Evolutionary conservation across 1,140 invertebrate genomes (phyloP), one percentile per base, ranked within the genome.

Genomic region (Sycophila sp.): DNA sequence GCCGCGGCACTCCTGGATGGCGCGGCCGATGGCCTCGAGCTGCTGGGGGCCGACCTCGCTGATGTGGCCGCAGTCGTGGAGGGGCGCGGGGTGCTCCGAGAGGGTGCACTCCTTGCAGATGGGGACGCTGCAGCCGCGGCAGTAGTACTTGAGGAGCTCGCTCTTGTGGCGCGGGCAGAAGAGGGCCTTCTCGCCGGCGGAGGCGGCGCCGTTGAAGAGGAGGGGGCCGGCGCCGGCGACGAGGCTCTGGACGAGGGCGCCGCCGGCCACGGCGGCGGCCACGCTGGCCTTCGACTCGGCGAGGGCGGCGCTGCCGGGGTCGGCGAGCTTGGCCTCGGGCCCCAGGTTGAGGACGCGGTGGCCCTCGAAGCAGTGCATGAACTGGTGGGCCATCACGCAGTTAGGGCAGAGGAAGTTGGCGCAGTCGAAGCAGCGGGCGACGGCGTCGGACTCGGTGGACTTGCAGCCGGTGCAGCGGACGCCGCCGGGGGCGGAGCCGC

Each of bases 351-450:
- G 88, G 15, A 98, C 94, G 17, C 94, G 91, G 86, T 99, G 98
- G 34, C 96, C 96, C 83, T 98, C 96, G 86, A 99, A 99, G 83
- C 96, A 98, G 83, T 98, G 96, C 97, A 99, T 99, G 83, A 94
- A 98, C 85, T 98, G 94, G 85, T 99, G 97, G 45, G 96, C 96
- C 91, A 97, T 97, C 75, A 97, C 95, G 90, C 97, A 99, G 80
- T 97, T 97, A 47, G 94, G 91, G 87, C 97, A 99, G 49, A 99
- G 90, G 81, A 94, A 97, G 80, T 97, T 97, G 73, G 93, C 93
- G 86, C 97, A 99, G 83, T 98, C 96, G 80, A 96, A 92, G 86
- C 97, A 99, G 76, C 94, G 92, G 71, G 94, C 94, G 75, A 96
- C 93, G 17, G 94, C 94, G 89, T 93, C 92, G 4, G 92, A 91